These are phyloP conservation scores for Nesoenas mayeri DNA, from an alignment of 2,113 vertebrate genomes.

Conservation along the genomic window DNA sequence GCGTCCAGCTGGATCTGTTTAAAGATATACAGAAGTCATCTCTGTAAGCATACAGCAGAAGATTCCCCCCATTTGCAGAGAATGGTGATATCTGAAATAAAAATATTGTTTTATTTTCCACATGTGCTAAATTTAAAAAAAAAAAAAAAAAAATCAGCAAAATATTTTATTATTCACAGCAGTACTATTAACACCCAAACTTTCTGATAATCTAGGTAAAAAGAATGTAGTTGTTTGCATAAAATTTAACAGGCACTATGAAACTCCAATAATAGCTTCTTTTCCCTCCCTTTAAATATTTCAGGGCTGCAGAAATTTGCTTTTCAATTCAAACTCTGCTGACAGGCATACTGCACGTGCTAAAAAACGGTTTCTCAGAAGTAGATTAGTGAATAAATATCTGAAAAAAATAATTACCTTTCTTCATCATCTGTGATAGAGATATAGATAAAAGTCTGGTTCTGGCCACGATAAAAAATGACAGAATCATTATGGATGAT, in stretches of 20 bases:
- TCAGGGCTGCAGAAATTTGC: not conserved
- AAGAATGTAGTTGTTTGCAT: not conserved
- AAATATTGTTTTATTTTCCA: not conserved
- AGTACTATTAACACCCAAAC: not conserved
- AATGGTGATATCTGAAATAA: not conserved
- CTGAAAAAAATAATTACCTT: constrained; percentile 65
- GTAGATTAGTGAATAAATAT: not conserved
- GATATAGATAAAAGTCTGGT: constrained; percentile 84
- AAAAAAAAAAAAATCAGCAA: accelerated
- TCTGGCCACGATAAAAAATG: constrained; percentile 85
- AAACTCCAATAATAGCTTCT: not conserved
- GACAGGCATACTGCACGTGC: accelerated
- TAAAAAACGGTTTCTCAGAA: not conserved
- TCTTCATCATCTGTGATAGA: constrained; percentile 85
- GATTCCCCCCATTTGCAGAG: not conserved
- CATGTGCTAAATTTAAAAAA: not conserved
- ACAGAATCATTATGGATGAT: constrained; percentile 78
- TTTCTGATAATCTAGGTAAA: not conserved
- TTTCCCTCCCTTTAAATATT: not conserved
- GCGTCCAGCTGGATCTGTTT: not conserved
- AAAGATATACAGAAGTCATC: not conserved
- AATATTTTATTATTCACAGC: not conserved
- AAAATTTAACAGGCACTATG: not conserved
- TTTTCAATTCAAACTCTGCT: not conserved
- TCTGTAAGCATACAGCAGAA: not conserved